phyloP scores from a whole-genome alignment of 2,888 invertebrate species.

The Lycophotia porphyrea region DNA sequence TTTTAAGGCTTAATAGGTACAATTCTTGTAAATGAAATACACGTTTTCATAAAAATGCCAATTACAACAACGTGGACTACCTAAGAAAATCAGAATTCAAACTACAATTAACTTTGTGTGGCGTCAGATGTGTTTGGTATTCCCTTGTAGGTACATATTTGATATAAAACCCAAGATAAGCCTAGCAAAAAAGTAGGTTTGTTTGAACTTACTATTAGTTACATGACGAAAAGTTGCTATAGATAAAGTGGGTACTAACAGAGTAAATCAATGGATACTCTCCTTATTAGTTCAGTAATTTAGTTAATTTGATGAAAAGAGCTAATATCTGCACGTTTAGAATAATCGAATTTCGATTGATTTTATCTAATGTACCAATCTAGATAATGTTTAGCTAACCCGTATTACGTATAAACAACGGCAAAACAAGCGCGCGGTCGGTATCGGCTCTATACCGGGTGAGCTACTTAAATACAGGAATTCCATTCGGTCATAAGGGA shows the following conservation, averaged over 20 bases:
- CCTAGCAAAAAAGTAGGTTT: conserved; percentile 59
- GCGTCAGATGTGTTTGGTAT: conserved; percentile 20
- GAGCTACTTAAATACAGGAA: no score
- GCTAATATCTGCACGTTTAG: neutral
- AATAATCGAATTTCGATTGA: conserved; percentile 25
- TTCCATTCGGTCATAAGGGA: no score
- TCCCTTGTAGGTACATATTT: conserved; percentile 55
- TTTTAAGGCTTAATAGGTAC: neutral
- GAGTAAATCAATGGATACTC: conserved; percentile 30
- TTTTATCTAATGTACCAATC: conserved; percentile 18
- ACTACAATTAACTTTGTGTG: neutral
- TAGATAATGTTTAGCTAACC: conserved; percentile 1
- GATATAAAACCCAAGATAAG: conserved; percentile 61
- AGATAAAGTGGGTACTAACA: conserved; percentile 50
- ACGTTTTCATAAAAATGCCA: neutral
- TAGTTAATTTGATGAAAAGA: conserved; percentile 32
- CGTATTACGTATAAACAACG: conserved; percentile 27
- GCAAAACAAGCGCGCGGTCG: no score
- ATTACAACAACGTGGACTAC: neutral
- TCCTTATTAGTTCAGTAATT: conserved; percentile 26
- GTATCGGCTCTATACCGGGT: no score
- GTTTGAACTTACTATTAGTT: conserved; percentile 56
- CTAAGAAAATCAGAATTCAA: neutral
- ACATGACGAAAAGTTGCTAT: conserved; percentile 45
- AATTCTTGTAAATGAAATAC: neutral